Evolutionary conservation across 2,888 invertebrate genomes (phyloP).

Genomic region (Psylliodes chrysocephalus): DNA sequence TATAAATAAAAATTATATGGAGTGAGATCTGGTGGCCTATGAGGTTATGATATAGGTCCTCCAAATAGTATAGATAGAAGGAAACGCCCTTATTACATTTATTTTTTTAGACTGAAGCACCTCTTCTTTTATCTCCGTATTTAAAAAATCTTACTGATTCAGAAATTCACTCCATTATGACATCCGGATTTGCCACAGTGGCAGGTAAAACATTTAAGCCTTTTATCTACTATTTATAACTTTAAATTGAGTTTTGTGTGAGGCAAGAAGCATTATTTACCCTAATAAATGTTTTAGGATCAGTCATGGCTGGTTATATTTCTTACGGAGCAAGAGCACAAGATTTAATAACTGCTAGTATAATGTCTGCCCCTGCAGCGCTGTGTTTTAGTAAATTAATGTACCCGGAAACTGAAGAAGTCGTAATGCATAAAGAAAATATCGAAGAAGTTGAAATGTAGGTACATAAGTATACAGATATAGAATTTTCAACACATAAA

Average conservation of each 20-base stretch:
- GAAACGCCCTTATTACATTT: no score
- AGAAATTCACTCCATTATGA: slow-evolving; percentile 93
- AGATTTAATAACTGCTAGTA: slow-evolving; percentile 90
- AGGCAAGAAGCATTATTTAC: no score
- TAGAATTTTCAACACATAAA: no score
- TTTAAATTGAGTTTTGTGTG: no score
- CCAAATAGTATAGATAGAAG: no score
- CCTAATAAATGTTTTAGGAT: slow-evolving; percentile 70
- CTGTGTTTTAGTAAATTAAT: slow-evolving; percentile 90
- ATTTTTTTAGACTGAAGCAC: slow-evolving; percentile 85
- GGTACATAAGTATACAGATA: no score
- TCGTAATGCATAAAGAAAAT: slow-evolving; percentile 79
- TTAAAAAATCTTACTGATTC: slow-evolving; percentile 85
- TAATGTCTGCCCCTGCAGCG: slow-evolving; percentile 97
- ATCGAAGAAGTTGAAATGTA: slow-evolving; percentile 72
- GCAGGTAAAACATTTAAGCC: no score
- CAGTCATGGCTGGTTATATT: slow-evolving; percentile 93
- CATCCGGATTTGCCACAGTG: slow-evolving; percentile 94
- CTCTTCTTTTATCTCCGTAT: slow-evolving; percentile 89
- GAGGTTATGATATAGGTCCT: no score
- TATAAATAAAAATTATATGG: no score
- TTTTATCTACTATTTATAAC: no score
- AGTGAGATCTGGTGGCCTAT: no score
- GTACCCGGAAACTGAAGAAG: slow-evolving; percentile 89
- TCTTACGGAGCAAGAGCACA: slow-evolving; percentile 88